Evolutionary conservation across 2,888 invertebrate species (phyloP).

Genomic region (Ormyrus thymus): DNA sequence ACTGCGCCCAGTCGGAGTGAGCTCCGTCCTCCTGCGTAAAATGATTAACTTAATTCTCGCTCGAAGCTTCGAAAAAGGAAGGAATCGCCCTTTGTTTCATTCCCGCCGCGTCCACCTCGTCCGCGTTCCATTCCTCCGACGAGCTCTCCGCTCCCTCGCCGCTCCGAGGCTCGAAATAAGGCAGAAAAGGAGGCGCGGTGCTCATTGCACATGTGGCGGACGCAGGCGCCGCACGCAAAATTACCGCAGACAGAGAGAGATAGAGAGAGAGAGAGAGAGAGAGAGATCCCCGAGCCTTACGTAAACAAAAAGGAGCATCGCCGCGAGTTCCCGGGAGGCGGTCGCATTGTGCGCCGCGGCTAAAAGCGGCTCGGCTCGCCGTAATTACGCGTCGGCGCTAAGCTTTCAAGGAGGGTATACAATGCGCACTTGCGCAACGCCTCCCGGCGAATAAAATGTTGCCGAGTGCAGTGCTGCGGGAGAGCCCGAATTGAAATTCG

Average conservation of each 20-base stretch:
- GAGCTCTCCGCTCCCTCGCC: no score
- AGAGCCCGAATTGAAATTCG: conserved; percentile 2
- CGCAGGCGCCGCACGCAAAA: conserved; percentile 22
- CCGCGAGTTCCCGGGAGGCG: not conserved
- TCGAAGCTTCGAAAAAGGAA: no score
- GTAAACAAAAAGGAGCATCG: conserved; percentile 14
- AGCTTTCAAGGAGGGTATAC: no score
- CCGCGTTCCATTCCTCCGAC: no score
- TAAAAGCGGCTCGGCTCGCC: not conserved
- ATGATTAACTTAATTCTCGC: not conserved
- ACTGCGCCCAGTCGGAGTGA: no score
- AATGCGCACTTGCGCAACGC: no score
- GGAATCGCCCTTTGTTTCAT: no score
- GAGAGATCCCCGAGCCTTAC: conserved; percentile 15
- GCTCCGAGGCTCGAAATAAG: not conserved
- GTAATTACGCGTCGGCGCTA: not conserved
- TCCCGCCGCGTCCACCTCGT: no score
- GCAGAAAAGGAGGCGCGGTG: not conserved
- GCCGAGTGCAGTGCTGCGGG: no score
- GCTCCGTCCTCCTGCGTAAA: not conserved
- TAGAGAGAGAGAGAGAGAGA: not conserved
- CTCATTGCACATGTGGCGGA: conserved; percentile 26
- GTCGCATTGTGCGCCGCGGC: not conserved
- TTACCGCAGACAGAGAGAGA: conserved; percentile 21
- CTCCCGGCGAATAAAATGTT: no score